These are phyloP conservation scores for Maniola jurtina DNA, from an alignment of 1,140 invertebrate species.

Conservation along the genomic window DNA sequence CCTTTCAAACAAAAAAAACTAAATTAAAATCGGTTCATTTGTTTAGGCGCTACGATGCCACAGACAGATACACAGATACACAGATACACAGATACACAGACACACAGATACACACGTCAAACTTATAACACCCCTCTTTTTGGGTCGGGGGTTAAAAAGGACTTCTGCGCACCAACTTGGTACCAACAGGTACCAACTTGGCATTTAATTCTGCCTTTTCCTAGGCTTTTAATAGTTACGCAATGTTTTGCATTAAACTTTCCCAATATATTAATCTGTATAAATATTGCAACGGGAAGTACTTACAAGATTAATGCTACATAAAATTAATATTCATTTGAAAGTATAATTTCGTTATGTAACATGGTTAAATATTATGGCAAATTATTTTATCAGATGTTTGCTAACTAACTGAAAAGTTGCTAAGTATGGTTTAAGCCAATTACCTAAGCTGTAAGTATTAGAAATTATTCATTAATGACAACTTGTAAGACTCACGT, in stretches of 20 bases:
- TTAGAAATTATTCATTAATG: background rate
- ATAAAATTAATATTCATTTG: constrained; percentile 8
- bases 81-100: too few species aligned
- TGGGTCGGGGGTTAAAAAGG: too few species aligned
- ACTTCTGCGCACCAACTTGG: too few species aligned
- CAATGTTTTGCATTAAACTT: background rate
- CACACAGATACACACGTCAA: too few species aligned
- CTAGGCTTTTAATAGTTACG: background rate
- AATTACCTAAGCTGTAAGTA: background rate
- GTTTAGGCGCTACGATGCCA: too few species aligned
- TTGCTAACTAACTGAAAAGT: background rate
- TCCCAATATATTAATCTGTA: background rate
- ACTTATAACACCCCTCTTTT: too few species aligned
- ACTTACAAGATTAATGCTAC: background rate
- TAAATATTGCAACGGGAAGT: constrained; percentile 5
- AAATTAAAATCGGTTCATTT: too few species aligned
- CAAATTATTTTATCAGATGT: background rate
- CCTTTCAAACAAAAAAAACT: too few species aligned
- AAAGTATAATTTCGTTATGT: background rate
- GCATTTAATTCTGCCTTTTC: background rate
- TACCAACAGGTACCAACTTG: too few species aligned
- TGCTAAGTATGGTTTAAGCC: background rate
- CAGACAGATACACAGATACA: too few species aligned
- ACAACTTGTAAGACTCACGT: background rate
- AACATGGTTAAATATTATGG: background rate